Percentiles rank a stretch among this genome's conserved stretches.
Evolutionary conservation across 2,888 invertebrate genomes (phyloP).

Genomic region (Rosalia funebris): DNA sequence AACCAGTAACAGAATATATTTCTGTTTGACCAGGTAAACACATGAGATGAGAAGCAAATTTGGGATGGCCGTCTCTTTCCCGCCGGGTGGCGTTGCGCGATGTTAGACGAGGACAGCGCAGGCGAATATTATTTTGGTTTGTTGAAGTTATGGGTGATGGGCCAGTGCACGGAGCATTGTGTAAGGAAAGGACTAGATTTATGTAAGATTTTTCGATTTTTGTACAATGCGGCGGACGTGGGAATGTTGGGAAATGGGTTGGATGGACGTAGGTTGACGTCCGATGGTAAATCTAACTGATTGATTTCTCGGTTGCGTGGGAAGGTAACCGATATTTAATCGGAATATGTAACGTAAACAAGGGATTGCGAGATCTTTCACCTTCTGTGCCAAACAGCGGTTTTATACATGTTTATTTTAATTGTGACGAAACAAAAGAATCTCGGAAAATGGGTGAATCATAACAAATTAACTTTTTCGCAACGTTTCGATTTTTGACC

Average conservation of each 20-base stretch:
- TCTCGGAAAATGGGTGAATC: too few relatives aligned
- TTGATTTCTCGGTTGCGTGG: conserved; percentile 44
- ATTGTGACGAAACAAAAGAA: too few relatives aligned
- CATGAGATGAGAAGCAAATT: conserved; percentile 41
- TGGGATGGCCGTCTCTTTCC: conserved; percentile 2
- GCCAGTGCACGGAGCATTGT: conserved; percentile 26
- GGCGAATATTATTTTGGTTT: conserved; percentile 29
- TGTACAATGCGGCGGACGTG: conserved; percentile 45
- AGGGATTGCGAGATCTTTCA: too few relatives aligned
- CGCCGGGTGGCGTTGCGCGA: background rate
- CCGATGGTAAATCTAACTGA: conserved; percentile 42
- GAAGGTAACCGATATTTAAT: too few relatives aligned
- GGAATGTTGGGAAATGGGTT: conserved; percentile 46
- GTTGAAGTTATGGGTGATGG: conserved; percentile 33
- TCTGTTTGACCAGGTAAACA: conserved; percentile 44
- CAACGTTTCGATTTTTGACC: too few relatives aligned
- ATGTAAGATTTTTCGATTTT: conserved; percentile 46
- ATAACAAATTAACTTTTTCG: too few relatives aligned
- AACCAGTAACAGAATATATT: conserved; percentile 42
- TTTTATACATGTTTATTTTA: too few relatives aligned
- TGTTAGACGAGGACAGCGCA: conserved; percentile 10
- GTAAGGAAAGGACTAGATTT: conserved; percentile 41
- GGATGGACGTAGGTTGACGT: conserved; percentile 42
- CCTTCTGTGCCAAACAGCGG: too few relatives aligned
- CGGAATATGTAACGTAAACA: too few relatives aligned